Percentiles rank a stretch among this genome's conserved stretches.
Evolutionary conservation across 2,113 vertebrate species (phyloP).

Genomic region (Macroglossus sobrinus): DNA sequence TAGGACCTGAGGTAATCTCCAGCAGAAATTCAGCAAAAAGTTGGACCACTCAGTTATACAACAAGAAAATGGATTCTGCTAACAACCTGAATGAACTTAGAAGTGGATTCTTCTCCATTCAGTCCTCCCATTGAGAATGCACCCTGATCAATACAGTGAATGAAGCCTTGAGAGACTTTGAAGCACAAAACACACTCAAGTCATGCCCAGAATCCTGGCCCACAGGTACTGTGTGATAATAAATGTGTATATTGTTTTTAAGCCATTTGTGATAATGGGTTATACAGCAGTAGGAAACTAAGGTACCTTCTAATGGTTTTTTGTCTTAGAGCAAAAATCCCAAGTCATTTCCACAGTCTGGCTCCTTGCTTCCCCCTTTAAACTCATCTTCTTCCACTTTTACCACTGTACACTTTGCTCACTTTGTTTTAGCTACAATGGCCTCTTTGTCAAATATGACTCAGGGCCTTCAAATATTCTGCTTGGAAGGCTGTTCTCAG

Average conservation of each 20-base stretch:
- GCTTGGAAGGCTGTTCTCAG: neutral
- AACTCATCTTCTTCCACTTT: neutral
- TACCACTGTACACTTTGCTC: neutral
- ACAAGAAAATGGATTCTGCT: neutral
- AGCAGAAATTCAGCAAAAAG: neutral
- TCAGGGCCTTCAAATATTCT: neutral
- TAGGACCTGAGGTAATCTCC: neutral
- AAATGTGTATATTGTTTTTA: neutral
- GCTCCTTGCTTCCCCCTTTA: neutral
- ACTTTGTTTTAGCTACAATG: neutral
- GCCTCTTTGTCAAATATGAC: neutral
- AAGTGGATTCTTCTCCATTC: neutral
- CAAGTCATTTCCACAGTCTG: neutral
- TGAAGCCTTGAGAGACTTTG: neutral
- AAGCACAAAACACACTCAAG: neutral
- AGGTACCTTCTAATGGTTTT: neutral
- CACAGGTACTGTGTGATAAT: neutral
- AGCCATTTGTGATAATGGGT: neutral
- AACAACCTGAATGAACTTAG: neutral
- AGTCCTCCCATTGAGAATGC: neutral
- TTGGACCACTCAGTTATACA: neutral
- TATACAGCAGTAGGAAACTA: neutral
- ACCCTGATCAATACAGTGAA: neutral
- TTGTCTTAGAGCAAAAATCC: neutral
- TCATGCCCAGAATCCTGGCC: neutral